Conservation (phyloP, 2,113 vertebrate genomes). For the Gracilinanus agilis region DNA sequence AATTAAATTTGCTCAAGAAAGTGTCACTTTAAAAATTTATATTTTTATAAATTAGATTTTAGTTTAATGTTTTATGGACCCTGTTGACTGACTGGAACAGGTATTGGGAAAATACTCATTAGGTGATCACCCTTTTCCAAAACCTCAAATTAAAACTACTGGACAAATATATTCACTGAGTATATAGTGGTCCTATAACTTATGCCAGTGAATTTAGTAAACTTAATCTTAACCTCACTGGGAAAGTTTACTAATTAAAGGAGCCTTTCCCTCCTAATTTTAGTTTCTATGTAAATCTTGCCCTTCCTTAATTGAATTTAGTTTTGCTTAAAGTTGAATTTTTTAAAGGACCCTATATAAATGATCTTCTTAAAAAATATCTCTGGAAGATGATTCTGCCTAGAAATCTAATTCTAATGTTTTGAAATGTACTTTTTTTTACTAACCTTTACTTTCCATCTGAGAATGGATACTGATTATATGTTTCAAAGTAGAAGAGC, state of each 20-base stretch:
- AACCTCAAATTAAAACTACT: neutral
- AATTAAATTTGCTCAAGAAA: neutral
- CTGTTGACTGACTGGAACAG: neutral
- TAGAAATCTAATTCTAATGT: neutral
- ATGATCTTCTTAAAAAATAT: neutral
- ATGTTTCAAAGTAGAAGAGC: too few species aligned
- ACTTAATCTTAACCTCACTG: neutral
- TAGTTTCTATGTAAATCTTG: neutral
- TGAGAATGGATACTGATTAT: too few species aligned
- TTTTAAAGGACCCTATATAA: neutral
- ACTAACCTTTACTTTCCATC: too few species aligned
- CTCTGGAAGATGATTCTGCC: neutral
- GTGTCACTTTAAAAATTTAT: neutral
- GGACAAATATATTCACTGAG: neutral
- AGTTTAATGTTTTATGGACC: neutral
- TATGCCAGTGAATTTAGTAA: neutral
- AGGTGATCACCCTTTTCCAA: neutral
- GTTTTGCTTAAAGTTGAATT: neutral
- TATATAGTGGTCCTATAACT: neutral
- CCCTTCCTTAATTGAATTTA: neutral
- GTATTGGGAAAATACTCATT: neutral
- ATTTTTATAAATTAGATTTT: neutral
- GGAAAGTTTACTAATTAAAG: neutral
- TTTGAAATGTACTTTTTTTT: neutral
- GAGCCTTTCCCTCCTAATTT: neutral